phyloP scores from a whole-genome alignment of 37 sponge, comb jelly and placozoan species.

The Agelas oroides region DNA sequence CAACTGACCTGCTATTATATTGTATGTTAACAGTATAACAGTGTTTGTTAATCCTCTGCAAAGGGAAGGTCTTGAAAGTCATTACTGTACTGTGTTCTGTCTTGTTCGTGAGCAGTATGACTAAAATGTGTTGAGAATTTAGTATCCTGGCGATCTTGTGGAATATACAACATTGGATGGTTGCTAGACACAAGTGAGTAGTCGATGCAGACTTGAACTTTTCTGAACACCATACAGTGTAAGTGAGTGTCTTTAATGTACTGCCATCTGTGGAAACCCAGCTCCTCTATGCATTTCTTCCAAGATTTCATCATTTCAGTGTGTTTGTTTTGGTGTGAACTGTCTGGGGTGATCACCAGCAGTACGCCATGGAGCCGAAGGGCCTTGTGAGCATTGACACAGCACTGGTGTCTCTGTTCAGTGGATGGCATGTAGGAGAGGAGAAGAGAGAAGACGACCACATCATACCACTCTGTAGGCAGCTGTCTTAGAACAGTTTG shows the following conservation, averaged over 20 bases:
- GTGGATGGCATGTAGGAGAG: slow-evolving; percentile 82
- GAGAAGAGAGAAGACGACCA: slow-evolving; percentile 81
- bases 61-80: too few species aligned
- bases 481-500: neutral
- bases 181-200: neutral
- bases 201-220: neutral
- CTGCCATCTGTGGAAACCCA: slow-evolving; percentile 80
- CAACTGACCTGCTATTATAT: too few species aligned
- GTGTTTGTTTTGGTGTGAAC: slow-evolving; percentile 78
- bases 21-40: too few species aligned
- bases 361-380: slow-evolving; percentile 71
- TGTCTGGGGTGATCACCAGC: slow-evolving; percentile 83
- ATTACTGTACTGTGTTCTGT: too few species aligned
- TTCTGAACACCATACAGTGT: slow-evolving; percentile 88
- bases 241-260: slow-evolving; percentile 72
- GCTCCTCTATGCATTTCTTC: slow-evolving; percentile 55
- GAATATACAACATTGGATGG: slow-evolving; percentile 9
- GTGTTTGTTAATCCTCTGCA: too few species aligned
- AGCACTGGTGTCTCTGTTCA: slow-evolving; percentile 72
- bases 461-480: slow-evolving; percentile 37
- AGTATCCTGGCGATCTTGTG: slow-evolving; percentile 16
- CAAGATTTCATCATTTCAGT: slow-evolving; percentile 74
- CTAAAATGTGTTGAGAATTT: too few species aligned
- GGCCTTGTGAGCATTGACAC: slow-evolving; percentile 64
- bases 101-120: too few species aligned